Percentiles rank a stretch among this genome's conserved stretches.
Evolutionary conservation across 1,140 invertebrate genomes (phyloP).

Genomic region (Maconellicoccus hirsutus): DNA sequence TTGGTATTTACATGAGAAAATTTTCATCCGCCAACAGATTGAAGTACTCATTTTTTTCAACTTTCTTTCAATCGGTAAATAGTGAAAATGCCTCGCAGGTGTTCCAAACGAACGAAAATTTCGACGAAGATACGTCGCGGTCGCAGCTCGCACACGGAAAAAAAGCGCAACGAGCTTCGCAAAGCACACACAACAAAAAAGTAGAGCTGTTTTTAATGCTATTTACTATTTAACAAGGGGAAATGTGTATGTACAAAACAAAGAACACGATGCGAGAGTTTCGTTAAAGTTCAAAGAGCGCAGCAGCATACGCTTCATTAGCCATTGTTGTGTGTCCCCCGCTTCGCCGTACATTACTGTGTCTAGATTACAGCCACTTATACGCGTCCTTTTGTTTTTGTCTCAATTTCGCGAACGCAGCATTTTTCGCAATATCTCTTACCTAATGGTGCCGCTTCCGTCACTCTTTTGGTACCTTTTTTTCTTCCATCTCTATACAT

Average conservation of each 20-base stretch:
- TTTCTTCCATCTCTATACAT: background rate
- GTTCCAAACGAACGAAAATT: background rate
- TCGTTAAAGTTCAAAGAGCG: constrained; percentile 21
- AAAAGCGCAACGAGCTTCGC: background rate
- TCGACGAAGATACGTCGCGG: background rate
- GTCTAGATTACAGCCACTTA: constrained; percentile 18
- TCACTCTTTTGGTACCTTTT: background rate
- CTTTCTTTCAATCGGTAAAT: background rate
- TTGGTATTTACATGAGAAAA: too few relatives aligned
- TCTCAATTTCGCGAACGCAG: constrained; percentile 8
- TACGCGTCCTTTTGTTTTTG: constrained; percentile 6
- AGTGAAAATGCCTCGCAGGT: background rate
- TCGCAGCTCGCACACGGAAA: background rate
- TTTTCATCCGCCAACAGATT: too few relatives aligned
- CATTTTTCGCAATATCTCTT: constrained; percentile 10
- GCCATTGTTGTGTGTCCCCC: background rate
- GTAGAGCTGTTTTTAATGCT: constrained; percentile 15
- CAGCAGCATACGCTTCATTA: constrained; percentile 19
- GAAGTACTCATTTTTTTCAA: background rate
- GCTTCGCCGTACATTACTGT: background rate
- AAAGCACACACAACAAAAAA: background rate
- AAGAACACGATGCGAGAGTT: background rate
- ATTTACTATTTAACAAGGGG: constrained; percentile 11
- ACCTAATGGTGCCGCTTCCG: background rate
- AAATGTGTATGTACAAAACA: background rate